A percentile compares a stretch with the other conserved stretches of the same genome.
Evolutionary conservation across 2,888 invertebrate species (phyloP).

Genomic region (Rotaria magnacalcarata): DNA sequence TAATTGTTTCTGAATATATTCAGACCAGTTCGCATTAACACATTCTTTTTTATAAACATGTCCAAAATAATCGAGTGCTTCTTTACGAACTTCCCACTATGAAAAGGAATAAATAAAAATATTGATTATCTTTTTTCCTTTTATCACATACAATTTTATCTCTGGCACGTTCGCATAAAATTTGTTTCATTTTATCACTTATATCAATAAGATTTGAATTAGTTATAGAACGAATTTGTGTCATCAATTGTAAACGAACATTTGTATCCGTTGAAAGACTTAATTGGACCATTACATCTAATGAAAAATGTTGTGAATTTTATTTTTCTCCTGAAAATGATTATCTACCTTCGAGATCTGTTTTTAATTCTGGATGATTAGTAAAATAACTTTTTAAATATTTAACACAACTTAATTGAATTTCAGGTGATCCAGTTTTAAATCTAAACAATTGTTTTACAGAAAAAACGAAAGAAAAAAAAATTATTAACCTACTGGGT

Average conservation of each 20-base stretch:
- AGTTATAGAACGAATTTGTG: neutral
- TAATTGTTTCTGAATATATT: constrained; percentile 25
- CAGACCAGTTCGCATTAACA: neutral
- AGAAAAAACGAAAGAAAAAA: neutral
- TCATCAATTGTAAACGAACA: neutral
- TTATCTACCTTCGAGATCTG: neutral
- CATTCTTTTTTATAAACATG: constrained; percentile 32
- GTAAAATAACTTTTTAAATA: constrained; percentile 11
- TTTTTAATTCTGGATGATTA: constrained; percentile 21
- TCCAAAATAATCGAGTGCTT: constrained; percentile 22
- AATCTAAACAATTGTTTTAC: neutral
- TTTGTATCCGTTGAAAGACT: constrained; percentile 15
- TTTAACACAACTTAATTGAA: neutral
- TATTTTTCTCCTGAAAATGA: too few species aligned
- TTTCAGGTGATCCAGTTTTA: neutral
- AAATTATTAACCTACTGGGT: neutral
- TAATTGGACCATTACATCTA: neutral
- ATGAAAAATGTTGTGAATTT: neutral
- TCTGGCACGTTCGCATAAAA: constrained; percentile 12
- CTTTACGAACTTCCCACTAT: constrained; percentile 35
- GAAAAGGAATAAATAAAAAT: neutral
- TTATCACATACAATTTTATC: neutral
- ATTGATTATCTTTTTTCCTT: neutral
- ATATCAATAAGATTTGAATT: neutral
- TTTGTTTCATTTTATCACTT: constrained; percentile 6